Base-by-base conservation (phyloP, 2,113 vertebrate species). In the Amazona guildingii region DNA sequence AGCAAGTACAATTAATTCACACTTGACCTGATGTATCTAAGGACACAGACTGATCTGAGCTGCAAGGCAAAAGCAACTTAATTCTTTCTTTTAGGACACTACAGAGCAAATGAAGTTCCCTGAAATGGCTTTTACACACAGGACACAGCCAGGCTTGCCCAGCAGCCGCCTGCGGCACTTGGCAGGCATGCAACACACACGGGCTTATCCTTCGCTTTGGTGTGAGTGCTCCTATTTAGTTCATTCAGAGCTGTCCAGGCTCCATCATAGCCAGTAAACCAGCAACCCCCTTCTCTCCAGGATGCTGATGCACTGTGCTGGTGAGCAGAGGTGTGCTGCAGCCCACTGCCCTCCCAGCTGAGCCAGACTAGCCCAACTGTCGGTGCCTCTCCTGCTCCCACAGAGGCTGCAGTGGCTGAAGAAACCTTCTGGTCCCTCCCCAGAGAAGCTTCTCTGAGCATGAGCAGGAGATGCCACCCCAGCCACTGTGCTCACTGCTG, bases 201-300 rank as follows among this genome's bases (percentile, higher is more conserved):
- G 15, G 75, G 19, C 48, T 85, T 63, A 25, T 49, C 57, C 83
- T 83, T 52, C 0, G 1, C 59, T 83, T 85, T 2, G 3, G 20
- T 57, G 28, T 0, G 0, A 62, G 59, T 0, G 1, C 51, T 92
- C 51, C 21, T 16, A 9, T 31, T 75, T 18, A 11, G 37, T 6
- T 62, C 49, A 8, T 52, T 85, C 51, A 28, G 21, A 90, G 54
- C 55, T 78, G 66, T 17, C 13, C 5, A 2, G 28, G 52, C 27
- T 93, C 62, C 43, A 27, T n/a, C 0, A 0, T 10, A 43, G 57
- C 74, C 0, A 0, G 9, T n/a, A 52, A 84, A 70, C 24, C 3
- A 2, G 20, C 35, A 83, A 2, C 9, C 35, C 37, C 6, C 43
- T 70, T 54, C 54, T 46, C 70, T 73, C 7, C 88, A 33, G 78